phyloP scores from a whole-genome alignment of 2,113 vertebrate genomes.

The Dicentrarchus labrax region DNA sequence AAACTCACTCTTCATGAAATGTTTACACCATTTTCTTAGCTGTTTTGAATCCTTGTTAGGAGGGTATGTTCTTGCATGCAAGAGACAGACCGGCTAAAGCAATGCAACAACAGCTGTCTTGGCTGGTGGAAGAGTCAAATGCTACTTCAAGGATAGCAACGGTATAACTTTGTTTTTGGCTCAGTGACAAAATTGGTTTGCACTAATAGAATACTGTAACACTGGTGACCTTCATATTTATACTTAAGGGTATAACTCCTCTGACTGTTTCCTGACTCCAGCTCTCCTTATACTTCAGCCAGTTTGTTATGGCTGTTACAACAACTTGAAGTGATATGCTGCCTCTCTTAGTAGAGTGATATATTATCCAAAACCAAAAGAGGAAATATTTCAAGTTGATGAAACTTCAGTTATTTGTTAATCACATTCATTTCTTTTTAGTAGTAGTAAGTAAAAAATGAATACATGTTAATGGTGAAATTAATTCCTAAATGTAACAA shows the following conservation, averaged over 20 bases:
- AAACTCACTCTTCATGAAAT: slow-evolving; percentile 24
- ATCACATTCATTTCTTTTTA: neutral
- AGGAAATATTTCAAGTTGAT: neutral
- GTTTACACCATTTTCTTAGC: neutral
- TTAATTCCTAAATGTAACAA: neutral
- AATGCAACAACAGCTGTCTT: slow-evolving; percentile 69
- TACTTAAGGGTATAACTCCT: slow-evolving; percentile 1
- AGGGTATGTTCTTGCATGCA: slow-evolving; percentile 9
- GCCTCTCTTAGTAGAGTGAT: neutral
- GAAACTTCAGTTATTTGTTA: neutral
- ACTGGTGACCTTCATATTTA: slow-evolving; percentile 62
- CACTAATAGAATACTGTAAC: slow-evolving; percentile 56
- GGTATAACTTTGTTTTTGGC: slow-evolving; percentile 71
- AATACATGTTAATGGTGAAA: neutral
- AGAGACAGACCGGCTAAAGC: slow-evolving; percentile 23
- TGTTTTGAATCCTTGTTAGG: neutral
- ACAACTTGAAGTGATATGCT: neutral
- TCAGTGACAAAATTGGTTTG: slow-evolving; percentile 63
- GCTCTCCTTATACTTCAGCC: neutral
- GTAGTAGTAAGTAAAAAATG: neutral
- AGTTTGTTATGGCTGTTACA: neutral
- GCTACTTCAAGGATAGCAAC: slow-evolving; percentile 75
- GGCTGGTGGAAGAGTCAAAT: slow-evolving; percentile 59
- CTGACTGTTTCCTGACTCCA: slow-evolving; percentile 19
- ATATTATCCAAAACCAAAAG: neutral